Base-by-base conservation (phyloP, 2,113 vertebrate species). In the Chionis minor region DNA sequence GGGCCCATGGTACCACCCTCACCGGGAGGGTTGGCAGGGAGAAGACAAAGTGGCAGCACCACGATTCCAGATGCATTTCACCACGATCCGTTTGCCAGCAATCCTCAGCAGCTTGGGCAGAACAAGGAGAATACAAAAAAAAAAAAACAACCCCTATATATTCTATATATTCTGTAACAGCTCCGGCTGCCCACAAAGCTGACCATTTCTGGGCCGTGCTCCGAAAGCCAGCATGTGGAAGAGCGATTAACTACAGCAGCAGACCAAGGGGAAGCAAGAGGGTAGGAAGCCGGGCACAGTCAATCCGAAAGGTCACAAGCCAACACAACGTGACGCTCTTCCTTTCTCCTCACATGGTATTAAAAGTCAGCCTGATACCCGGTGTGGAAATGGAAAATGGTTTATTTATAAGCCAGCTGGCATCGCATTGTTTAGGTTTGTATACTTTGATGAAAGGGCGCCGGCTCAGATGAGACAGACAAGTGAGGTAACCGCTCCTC, bases 351-450 rank as follows among this genome's bases (percentile, higher is more conserved):
- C 32, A 18, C 16, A 6, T 0, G 38, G 49, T 15, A 35, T 12
- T 12, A 67, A n/a, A 71, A 67, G 49, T 9, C 94, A 62, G 67
- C 56, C 67, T 5, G 4, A 18, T 20, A 21, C 7, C 78, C 6
- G 0, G 45, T 0, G 67, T 83, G 88, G 83, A 88, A 95, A 72
- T 66, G 83, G 92, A 94, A 91, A 70, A 63, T 20, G 27, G 42
- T 71, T 94, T 95, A 92, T 92, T 95, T 83, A 74, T 86, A 88
- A 78, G 83, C 18, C 83, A 88, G 72, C 75, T 95, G 94, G 90
- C 94, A 95, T 26, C 4, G 2, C 86, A 84, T 91, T 95, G 95
- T 96, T 95, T 38, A 52, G 61, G 28, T 49, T 32, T 8, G 59
- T 19, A 4, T 20, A 6, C 86, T 77, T 27, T 35, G 81, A 88